Conservation (phyloP, 2,888 invertebrate species). For the Drosophila putrida region DNA sequence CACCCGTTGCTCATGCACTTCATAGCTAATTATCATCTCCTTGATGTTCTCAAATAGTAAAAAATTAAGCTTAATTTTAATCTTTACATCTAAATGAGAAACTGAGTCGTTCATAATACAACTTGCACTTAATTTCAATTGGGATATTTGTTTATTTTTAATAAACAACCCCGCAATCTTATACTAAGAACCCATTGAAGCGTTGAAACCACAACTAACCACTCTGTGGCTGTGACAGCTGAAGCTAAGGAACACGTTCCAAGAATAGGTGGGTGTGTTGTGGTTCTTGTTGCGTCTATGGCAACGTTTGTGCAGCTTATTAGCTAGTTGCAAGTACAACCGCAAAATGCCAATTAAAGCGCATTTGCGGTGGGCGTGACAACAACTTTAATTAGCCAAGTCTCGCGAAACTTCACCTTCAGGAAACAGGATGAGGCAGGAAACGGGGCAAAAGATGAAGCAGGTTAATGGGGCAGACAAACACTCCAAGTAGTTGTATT, state of each 20-base stretch:
- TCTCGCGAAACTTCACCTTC: not conserved
- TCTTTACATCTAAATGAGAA: too few species aligned
- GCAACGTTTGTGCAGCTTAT: constrained; percentile 54
- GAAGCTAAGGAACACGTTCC: not conserved
- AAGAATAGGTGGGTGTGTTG: not conserved
- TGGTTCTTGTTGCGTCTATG: constrained; percentile 14
- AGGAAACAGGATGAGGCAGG: not conserved
- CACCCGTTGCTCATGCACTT: too few species aligned
- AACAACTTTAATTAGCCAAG: constrained; percentile 16
- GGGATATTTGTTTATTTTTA: constrained; percentile 2
- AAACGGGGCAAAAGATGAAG: not conserved
- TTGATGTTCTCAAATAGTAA: too few species aligned
- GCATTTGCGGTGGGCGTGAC: constrained; percentile 23
- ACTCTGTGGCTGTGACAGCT: constrained; percentile 2
- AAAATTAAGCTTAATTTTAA: too few species aligned
- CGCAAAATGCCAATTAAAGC: constrained; percentile 58
- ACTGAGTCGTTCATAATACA: not conserved
- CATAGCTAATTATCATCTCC: too few species aligned
- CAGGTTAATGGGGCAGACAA: not conserved
- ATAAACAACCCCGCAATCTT: not conserved
- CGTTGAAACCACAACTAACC: constrained; percentile 19
- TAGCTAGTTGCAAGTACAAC: constrained; percentile 48
- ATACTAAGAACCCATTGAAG: not conserved
- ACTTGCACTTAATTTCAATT: not conserved
- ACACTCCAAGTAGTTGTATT: constrained; percentile 21